These are phyloP conservation scores for Solenodon paradoxus DNA, from an alignment of 2,113 vertebrate genomes.

Conservation along the genomic window DNA sequence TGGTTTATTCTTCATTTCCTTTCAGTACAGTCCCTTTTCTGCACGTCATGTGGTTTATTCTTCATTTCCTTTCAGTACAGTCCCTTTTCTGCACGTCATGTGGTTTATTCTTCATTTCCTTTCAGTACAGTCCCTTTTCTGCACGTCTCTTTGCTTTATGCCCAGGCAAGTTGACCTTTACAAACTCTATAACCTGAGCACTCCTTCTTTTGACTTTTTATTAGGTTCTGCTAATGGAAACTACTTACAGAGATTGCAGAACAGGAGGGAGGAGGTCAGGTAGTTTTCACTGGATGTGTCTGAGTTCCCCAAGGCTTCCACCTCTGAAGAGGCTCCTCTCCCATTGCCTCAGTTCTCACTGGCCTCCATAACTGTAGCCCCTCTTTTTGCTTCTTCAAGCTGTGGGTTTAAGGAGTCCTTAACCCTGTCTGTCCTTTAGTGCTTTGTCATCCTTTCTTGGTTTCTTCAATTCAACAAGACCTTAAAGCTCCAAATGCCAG, in stretches of 20 bases:
- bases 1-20: background rate
- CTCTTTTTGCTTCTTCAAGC: background rate
- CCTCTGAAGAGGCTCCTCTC: too few species aligned
- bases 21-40: too few species aligned
- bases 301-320: too few species aligned
- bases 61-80: background rate
- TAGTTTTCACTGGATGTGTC: too few species aligned
- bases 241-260: background rate
- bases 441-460: background rate
- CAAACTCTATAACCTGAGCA: accelerated
- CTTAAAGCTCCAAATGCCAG: background rate
- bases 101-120: background rate
- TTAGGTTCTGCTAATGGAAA: background rate
- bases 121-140: background rate
- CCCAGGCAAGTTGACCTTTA: background rate
- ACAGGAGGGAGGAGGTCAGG: background rate
- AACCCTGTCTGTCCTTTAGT: background rate
- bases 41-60: background rate
- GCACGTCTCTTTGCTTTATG: background rate
- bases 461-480: background rate
- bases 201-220: background rate
- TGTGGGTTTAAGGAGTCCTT: background rate
- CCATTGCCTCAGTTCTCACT: background rate
- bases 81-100: too few species aligned
- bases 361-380: background rate